Evolutionary conservation across 2,113 vertebrate genomes (phyloP).

Genomic region (Saimiri boliviensis): DNA sequence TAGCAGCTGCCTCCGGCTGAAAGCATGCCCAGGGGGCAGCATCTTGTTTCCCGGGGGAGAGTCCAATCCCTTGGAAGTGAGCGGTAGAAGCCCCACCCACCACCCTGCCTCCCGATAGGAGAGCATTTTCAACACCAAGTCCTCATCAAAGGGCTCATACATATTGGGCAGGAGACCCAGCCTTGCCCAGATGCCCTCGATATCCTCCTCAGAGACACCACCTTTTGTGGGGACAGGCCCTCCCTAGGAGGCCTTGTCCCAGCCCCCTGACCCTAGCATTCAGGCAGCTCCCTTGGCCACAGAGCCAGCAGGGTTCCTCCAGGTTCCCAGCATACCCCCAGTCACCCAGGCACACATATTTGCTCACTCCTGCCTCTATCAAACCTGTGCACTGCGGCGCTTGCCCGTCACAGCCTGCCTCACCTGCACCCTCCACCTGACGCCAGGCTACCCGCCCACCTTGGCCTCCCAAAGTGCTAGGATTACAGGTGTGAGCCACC

Average conservation of each 20-base stretch:
- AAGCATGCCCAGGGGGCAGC: not conserved
- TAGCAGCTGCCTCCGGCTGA: not conserved
- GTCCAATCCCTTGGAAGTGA: not conserved
- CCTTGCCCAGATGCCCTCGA: not conserved
- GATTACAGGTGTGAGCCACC: too few relatives aligned
- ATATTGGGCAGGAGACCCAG: not conserved
- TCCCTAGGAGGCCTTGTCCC: not conserved
- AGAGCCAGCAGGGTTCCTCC: fast-evolving
- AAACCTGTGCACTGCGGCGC: fast-evolving
- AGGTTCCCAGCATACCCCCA: fast-evolving
- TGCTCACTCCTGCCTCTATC: not conserved
- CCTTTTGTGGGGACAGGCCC: not conserved
- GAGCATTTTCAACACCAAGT: not conserved
- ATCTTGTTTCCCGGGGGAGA: not conserved
- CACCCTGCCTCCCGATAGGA: not conserved
- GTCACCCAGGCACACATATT: not conserved
- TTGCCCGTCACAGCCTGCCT: not conserved
- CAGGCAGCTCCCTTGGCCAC: not conserved
- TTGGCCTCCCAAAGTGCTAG: too few relatives aligned
- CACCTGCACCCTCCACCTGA: too few relatives aligned
- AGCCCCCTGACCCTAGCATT: not conserved
- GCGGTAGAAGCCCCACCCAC: not conserved
- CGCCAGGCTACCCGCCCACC: too few relatives aligned
- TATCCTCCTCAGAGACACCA: not conserved
- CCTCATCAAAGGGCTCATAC: not conserved